phyloP scores from a whole-genome alignment of 2,888 invertebrate species.

The Cacoxenus indagator region DNA sequence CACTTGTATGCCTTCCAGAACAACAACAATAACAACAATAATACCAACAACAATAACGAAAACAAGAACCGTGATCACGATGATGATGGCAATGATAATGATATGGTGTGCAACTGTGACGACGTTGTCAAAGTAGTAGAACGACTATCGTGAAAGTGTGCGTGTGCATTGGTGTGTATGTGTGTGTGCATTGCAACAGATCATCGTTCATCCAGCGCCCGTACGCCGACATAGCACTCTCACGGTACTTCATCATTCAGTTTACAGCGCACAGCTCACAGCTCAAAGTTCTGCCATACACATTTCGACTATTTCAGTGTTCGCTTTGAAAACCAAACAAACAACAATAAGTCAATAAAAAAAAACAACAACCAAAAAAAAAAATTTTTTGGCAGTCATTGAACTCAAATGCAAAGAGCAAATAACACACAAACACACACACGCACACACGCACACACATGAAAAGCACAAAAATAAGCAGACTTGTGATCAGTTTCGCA shows the following conservation, averaged over 20 bases:
- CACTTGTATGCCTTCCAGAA: conserved; percentile 50
- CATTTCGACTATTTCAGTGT: conserved; percentile 54
- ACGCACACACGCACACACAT: conserved; percentile 18
- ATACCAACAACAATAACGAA: background rate
- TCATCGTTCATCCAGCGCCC: too few species aligned
- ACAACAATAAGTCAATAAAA: too few species aligned
- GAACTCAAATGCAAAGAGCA: conserved; percentile 44
- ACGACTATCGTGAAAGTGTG: too few species aligned
- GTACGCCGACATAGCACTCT: too few species aligned
- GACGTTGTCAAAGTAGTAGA: background rate
- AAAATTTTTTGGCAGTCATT: conserved; percentile 55
- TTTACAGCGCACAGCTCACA: background rate
- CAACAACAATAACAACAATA: background rate
- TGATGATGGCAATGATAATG: background rate
- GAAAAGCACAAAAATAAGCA: conserved; percentile 22
- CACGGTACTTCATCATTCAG: too few species aligned
- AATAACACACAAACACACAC: conserved; percentile 39
- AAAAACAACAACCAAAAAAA: too few species aligned
- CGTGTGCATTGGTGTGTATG: too few species aligned
- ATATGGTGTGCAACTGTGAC: background rate
- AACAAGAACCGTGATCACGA: too few species aligned
- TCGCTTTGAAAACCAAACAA: conserved; percentile 39
- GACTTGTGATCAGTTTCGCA: conserved; percentile 25
- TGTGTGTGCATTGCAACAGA: too few species aligned
- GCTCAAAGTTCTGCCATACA: background rate